These are phyloP conservation scores for Drosophila punjabiensis DNA, from an alignment of 1,140 invertebrate species.

Conservation along the genomic window DNA sequence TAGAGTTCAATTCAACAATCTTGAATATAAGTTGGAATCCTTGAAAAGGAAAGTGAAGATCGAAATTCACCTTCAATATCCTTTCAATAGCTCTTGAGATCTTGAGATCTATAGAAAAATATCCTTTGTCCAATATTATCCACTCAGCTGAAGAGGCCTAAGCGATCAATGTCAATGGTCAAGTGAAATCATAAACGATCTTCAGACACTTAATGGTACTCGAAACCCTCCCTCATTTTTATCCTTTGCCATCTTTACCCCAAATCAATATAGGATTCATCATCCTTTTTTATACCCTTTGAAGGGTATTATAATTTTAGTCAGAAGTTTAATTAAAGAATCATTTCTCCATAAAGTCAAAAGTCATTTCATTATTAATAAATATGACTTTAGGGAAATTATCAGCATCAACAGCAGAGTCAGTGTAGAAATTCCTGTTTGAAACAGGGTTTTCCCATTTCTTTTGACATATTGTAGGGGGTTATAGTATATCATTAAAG, in stretches of 20 bases:
- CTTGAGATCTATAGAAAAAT: too few relatives aligned
- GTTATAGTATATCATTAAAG: too few relatives aligned
- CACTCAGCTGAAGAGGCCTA: neutral
- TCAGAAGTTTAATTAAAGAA: neutral
- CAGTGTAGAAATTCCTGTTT: too few relatives aligned
- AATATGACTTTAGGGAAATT: neutral
- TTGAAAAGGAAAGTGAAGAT: neutral
- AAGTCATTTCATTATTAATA: neutral
- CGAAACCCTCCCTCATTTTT: neutral
- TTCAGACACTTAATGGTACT: neutral
- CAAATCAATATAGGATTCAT: slow-evolving; percentile 15
- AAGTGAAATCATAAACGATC: slow-evolving; percentile 19
- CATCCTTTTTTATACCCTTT: neutral
- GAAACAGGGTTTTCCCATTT: too few relatives aligned
- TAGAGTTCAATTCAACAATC: neutral
- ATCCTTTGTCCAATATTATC: slow-evolving; percentile 12
- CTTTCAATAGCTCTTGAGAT: neutral
- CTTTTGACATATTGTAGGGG: too few relatives aligned
- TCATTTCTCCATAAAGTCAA: too few relatives aligned
- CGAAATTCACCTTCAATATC: neutral
- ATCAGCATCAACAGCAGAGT: neutral
- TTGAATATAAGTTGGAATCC: neutral
- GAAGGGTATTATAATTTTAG: neutral
- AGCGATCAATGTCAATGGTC: slow-evolving; percentile 15
- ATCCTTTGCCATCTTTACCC: slow-evolving; percentile 5